Conservation (phyloP, 2,797 vertebrate species). For the Podargus strigoides region DNA sequence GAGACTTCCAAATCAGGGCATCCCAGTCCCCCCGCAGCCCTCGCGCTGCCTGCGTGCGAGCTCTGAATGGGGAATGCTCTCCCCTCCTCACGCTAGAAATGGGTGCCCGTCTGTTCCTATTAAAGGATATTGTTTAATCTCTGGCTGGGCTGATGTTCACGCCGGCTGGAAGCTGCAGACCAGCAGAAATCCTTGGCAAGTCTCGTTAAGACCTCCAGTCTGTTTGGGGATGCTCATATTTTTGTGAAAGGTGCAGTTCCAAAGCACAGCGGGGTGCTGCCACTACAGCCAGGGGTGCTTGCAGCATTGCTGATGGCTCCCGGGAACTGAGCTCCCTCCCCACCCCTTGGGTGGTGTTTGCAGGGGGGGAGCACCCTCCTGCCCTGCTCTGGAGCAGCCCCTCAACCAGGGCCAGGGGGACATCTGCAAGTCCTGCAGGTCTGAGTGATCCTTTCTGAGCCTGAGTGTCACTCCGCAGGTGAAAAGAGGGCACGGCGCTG, state of each 20-base stretch:
- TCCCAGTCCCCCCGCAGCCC: neutral
- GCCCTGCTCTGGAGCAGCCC: neutral
- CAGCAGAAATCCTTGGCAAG: neutral
- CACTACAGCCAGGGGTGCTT: neutral
- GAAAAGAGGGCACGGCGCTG: neutral
- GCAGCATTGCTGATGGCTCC: neutral
- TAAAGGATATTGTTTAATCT: constrained; percentile 35
- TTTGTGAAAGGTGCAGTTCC: neutral
- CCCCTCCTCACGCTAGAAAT: rapidly evolving
- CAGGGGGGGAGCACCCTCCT: too few species aligned
- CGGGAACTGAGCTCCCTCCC: neutral
- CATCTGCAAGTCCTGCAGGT: too few species aligned
- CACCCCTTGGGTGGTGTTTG: neutral
- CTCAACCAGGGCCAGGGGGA: neutral
- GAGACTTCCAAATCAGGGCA: constrained; percentile 57
- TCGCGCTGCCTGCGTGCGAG: rapidly evolving
- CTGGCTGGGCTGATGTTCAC: neutral
- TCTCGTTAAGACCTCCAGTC: neutral
- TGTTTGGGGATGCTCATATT: neutral
- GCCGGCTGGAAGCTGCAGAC: neutral
- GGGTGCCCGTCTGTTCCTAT: neutral
- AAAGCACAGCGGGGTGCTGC: neutral
- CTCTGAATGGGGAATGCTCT: neutral
- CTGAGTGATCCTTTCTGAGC: neutral
- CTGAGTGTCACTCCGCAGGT: neutral